phyloP scores from a whole-genome alignment of 2,888 invertebrate genomes.

The Diarsia rubi region DNA sequence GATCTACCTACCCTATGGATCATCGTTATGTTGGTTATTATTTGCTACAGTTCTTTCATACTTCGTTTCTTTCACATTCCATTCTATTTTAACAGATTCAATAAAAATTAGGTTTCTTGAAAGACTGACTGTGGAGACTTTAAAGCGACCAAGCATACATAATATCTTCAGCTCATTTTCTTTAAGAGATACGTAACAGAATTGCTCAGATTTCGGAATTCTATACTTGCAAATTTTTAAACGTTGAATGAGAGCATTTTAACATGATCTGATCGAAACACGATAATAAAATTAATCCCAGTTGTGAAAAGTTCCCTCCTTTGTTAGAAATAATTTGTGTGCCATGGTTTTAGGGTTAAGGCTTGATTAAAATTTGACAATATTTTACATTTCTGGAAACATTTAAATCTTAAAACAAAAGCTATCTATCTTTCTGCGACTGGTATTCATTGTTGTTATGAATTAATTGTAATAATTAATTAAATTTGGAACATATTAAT shows the following conservation, averaged over 20 bases:
- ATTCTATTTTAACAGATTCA: slow-evolving; percentile 81
- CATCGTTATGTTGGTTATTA: slow-evolving; percentile 78
- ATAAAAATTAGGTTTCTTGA: slow-evolving; percentile 85
- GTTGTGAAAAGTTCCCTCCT: slow-evolving; percentile 90
- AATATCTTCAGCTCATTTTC: slow-evolving; percentile 79
- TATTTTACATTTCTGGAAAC: slow-evolving; percentile 78
- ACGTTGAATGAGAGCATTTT: slow-evolving; percentile 73
- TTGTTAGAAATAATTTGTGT: slow-evolving; percentile 89
- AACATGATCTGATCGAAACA: slow-evolving; percentile 75
- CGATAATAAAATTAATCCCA: slow-evolving; percentile 78
- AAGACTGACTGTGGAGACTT: slow-evolving; percentile 89
- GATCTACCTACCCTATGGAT: slow-evolving; percentile 74
- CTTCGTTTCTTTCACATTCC: slow-evolving; percentile 84
- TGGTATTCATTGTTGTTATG: slow-evolving; percentile 54
- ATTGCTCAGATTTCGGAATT: slow-evolving; percentile 85
- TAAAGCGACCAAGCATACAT: slow-evolving; percentile 82
- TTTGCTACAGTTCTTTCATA: slow-evolving; percentile 69
- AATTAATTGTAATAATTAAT: slow-evolving; percentile 46
- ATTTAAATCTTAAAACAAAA: slow-evolving; percentile 36
- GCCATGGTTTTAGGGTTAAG: slow-evolving; percentile 89
- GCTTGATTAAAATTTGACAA: slow-evolving; percentile 86
- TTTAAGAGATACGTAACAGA: slow-evolving; percentile 79
- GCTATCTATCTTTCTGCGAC: slow-evolving; percentile 48
- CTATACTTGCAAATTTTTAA: slow-evolving; percentile 73
- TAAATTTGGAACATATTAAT: slow-evolving; percentile 48